These are phyloP conservation scores for Hirundo rustica DNA, from an alignment of 2,797 vertebrate genomes.

Conservation along the genomic window DNA sequence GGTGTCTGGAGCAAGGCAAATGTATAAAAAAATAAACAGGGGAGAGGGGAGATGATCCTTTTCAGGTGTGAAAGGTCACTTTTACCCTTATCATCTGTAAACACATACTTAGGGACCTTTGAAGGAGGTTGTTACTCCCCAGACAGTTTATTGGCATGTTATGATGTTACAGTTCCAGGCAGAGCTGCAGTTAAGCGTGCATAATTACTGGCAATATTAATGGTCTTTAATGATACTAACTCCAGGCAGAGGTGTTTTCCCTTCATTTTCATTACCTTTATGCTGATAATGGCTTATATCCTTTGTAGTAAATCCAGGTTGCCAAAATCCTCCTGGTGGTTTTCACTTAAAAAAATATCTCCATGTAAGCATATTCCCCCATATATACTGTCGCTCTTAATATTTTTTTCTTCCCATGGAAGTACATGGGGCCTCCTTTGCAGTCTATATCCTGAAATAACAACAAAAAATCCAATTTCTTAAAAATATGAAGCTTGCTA, in stretches of 20 bases:
- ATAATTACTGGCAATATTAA: conserved; percentile 37
- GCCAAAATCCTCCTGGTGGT: conserved; percentile 17
- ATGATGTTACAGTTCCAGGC: neutral
- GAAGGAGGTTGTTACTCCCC: neutral
- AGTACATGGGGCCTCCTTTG: neutral
- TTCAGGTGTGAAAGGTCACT: neutral
- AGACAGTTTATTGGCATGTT: neutral
- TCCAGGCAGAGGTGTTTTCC: conserved; percentile 25
- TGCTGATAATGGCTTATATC: neutral
- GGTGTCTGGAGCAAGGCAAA: neutral
- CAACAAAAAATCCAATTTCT: neutral
- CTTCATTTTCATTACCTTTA: neutral
- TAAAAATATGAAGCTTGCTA: neutral
- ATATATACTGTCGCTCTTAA: neutral
- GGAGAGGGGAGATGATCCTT: neutral
- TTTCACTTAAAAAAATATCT: neutral
- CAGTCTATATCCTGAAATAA: neutral
- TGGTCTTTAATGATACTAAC: neutral
- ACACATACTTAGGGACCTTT: neutral
- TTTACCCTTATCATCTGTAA: neutral
- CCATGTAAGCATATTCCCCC: neutral
- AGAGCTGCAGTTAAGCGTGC: neutral
- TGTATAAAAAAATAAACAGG: neutral
- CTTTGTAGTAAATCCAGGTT: neutral
- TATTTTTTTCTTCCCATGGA: accelerated